These are phyloP conservation scores for Epinotia brunnichana DNA, from an alignment of 2,888 invertebrate genomes.

Conservation along the genomic window DNA sequence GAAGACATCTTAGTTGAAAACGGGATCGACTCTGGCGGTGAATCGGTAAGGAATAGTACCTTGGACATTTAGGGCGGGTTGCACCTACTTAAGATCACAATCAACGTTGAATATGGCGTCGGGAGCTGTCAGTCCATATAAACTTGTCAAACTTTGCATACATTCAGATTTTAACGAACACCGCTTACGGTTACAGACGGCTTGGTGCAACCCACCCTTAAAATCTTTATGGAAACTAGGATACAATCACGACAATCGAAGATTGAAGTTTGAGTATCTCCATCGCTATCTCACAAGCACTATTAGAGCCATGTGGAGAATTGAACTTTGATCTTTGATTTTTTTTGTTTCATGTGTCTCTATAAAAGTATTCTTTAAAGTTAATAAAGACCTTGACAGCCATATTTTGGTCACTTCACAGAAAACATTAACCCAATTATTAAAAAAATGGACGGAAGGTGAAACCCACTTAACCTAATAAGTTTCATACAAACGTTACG, in stretches of 20 bases:
- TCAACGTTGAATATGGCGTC: too few species aligned
- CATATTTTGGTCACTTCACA: background rate
- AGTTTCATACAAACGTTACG: slow-evolving; percentile 10
- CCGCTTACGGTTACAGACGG: too few species aligned
- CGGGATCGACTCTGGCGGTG: slow-evolving; percentile 67
- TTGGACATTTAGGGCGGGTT: background rate
- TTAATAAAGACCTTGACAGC: background rate
- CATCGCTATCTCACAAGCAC: background rate
- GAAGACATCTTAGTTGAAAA: slow-evolving; percentile 78
- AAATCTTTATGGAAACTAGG: background rate
- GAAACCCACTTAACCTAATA: slow-evolving; percentile 27
- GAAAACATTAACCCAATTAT: slow-evolving; percentile 9
- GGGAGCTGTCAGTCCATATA: too few species aligned
- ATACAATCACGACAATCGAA: background rate
- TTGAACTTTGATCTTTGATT: background rate
- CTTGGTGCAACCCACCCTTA: too few species aligned
- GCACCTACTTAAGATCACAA: too few species aligned
- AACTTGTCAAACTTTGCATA: too few species aligned
- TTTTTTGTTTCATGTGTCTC: background rate
- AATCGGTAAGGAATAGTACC: slow-evolving; percentile 63
- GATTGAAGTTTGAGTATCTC: too few species aligned
- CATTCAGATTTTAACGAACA: too few species aligned
- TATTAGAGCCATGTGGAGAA: background rate
- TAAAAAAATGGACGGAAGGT: slow-evolving; percentile 27
- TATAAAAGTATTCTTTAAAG: background rate